Conservation (phyloP, 2,797 vertebrate genomes). For the Cossypha polioptera region DNA sequence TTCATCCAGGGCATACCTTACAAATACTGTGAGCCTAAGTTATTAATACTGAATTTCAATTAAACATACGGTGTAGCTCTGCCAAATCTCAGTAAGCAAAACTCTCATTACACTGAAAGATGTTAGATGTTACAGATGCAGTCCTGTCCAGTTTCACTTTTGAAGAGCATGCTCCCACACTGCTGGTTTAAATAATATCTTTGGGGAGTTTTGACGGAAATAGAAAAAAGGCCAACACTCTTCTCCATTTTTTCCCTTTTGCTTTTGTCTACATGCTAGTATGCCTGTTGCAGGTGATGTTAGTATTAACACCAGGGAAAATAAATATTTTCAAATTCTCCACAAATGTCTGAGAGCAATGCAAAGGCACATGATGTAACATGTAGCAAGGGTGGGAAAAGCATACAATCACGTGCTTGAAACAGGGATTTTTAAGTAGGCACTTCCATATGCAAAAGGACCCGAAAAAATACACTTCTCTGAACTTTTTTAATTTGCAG, state of each 20-base stretch:
- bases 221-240: neutral
- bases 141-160: neutral
- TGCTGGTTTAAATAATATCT: neutral
- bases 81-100: neutral
- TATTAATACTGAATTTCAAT: neutral
- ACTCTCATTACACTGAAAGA: neutral
- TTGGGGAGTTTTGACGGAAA: neutral
- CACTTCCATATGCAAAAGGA: neutral
- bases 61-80: neutral
- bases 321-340: neutral
- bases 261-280: neutral
- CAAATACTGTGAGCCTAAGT: neutral
- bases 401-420: neutral
- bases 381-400: neutral
- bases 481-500: neutral
- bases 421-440: neutral
- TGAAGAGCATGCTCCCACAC: neutral
- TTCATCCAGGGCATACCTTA: neutral
- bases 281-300: neutral
- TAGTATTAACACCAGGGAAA: neutral
- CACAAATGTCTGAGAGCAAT: neutral
- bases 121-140: neutral
- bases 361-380: neutral
- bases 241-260: neutral
- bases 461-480: neutral